A percentile compares a stretch with the other conserved stretches of the same genome.
phyloP scores from a whole-genome alignment of 2,888 invertebrate genomes.

The Leptura quadrifasciata region DNA sequence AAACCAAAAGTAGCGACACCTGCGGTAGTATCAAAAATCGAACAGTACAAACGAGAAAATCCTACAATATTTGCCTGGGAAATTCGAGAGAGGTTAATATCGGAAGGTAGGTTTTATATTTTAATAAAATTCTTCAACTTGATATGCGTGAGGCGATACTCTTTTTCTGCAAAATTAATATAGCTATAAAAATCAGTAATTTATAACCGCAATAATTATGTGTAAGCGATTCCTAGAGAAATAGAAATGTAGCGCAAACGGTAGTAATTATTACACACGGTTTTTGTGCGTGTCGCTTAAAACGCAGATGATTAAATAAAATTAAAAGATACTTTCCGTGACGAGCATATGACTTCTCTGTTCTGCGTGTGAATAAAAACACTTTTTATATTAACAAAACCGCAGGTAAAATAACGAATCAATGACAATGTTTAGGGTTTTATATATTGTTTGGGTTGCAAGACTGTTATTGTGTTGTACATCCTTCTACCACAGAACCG shows the following conservation, averaged over 20 bases:
- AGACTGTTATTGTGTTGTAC: constrained; percentile 60
- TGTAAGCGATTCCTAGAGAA: constrained; percentile 47
- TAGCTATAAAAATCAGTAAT: constrained; percentile 41
- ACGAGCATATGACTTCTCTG: constrained; percentile 48
- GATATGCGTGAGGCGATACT: constrained; percentile 13
- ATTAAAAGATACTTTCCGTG: constrained; percentile 54
- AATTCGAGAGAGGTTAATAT: constrained; percentile 95
- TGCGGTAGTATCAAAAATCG: constrained; percentile 97
- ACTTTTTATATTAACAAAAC: constrained; percentile 51
- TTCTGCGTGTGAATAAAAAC: constrained; percentile 55
- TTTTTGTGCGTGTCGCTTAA: constrained; percentile 63
- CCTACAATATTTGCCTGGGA: constrained; percentile 99
- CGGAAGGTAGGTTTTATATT: constrained; percentile 85
- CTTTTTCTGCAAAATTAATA: constrained; percentile 8
- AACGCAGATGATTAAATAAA: constrained; percentile 54
- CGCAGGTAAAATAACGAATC: constrained; percentile 56
- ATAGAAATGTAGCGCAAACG: constrained; percentile 43
- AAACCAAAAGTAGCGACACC: constrained; percentile 99
- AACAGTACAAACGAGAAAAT: constrained; percentile 98
- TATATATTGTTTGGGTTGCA: constrained; percentile 64
- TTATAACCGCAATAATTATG: constrained; percentile 33
- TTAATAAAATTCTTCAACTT: neutral
- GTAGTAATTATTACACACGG: constrained; percentile 49
- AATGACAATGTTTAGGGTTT: constrained; percentile 67
- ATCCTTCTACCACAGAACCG: constrained; percentile 60